These are phyloP conservation scores for Drosophila arizonae DNA, from an alignment of 1,140 invertebrate species.

Conservation along the genomic window DNA sequence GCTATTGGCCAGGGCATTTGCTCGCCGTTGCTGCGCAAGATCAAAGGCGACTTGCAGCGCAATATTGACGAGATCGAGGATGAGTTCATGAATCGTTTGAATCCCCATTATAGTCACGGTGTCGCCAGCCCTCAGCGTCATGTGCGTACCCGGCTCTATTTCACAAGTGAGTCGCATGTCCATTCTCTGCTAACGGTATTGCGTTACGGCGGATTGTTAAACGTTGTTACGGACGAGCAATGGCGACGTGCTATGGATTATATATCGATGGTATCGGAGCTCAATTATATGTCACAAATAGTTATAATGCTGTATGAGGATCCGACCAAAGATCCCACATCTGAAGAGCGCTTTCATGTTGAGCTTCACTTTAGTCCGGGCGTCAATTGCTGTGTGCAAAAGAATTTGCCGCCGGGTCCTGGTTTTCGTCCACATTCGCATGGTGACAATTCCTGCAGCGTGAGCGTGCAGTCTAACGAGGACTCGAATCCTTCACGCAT, in stretches of 20 bases:
- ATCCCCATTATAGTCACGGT: constrained; percentile 98
- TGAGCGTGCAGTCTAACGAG: constrained; percentile 62
- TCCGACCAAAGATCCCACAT: constrained; percentile 95
- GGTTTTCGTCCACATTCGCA: constrained; percentile 96
- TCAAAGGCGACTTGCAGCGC: constrained; percentile 95
- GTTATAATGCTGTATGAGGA: constrained; percentile 99
- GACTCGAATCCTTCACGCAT: constrained; percentile 85
- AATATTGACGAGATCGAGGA: constrained; percentile 94
- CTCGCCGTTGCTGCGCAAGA: constrained; percentile 97
- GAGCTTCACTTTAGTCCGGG: constrained; percentile 99
- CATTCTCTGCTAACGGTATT: constrained; percentile 98
- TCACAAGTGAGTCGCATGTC: constrained; percentile 99
- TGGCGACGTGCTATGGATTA: constrained; percentile 99
- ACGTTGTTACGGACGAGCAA: constrained; percentile 96
- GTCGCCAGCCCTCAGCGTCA: constrained; percentile 98
- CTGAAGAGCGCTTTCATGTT: constrained; percentile 96
- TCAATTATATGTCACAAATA: constrained; percentile 99
- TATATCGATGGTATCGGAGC: constrained; percentile 97
- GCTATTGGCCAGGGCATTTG: constrained; percentile 99
- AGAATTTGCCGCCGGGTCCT: constrained; percentile 95
- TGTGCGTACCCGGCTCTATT: constrained; percentile 98
- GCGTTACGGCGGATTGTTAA: constrained; percentile 95
- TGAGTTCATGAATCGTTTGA: constrained; percentile 96
- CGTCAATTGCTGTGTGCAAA: constrained; percentile 97
- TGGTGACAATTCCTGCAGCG: constrained; percentile 85